These are phyloP conservation scores for Cyrtodaria siliqua DNA, from an alignment of 2,888 invertebrate genomes.

Conservation along the genomic window DNA sequence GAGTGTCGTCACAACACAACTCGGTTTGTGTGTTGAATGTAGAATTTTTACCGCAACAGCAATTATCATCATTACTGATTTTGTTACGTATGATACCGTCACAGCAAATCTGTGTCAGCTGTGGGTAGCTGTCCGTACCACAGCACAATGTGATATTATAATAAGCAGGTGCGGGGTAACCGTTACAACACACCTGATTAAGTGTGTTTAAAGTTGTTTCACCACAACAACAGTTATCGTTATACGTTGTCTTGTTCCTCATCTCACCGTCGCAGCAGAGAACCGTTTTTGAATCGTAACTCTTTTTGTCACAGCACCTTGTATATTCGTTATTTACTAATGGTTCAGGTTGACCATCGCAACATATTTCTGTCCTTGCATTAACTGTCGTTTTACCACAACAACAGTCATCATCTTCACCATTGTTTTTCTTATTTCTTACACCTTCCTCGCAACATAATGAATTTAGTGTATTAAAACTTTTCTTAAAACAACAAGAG, in stretches of 20 bases:
- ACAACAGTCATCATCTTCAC: slow-evolving; percentile 47
- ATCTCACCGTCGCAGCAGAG: slow-evolving; percentile 44
- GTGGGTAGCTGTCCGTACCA: slow-evolving; percentile 38
- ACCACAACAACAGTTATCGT: slow-evolving; percentile 50
- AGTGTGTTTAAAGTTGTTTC: slow-evolving; percentile 40
- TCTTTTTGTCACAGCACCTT: slow-evolving; percentile 35
- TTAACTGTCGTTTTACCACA: slow-evolving; percentile 50
- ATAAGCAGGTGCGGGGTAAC: slow-evolving; percentile 20
- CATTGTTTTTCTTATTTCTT: slow-evolving; percentile 25
- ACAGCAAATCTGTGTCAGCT: slow-evolving; percentile 39
- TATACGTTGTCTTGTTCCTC: slow-evolving; percentile 33
- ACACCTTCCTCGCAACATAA: slow-evolving; percentile 44
- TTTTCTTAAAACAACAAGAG: slow-evolving; percentile 44
- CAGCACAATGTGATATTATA: slow-evolving; percentile 44
- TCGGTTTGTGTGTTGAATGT: slow-evolving; percentile 45
- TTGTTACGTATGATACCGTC: slow-evolving; percentile 38
- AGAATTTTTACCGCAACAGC: slow-evolving; percentile 48
- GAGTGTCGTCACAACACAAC: slow-evolving; percentile 47
- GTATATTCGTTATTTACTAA: slow-evolving; percentile 41
- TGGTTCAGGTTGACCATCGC: slow-evolving; percentile 28
- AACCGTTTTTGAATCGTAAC: slow-evolving; percentile 40
- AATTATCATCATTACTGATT: slow-evolving; percentile 47
- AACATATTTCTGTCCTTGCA: slow-evolving; percentile 44
- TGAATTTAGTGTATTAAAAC: slow-evolving; percentile 46
- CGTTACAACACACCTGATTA: slow-evolving; percentile 49